Evolutionary conservation across 1,140 invertebrate species (phyloP), one percentile per base, ranked within the genome.

Genomic region (Pantala flavescens): DNA sequence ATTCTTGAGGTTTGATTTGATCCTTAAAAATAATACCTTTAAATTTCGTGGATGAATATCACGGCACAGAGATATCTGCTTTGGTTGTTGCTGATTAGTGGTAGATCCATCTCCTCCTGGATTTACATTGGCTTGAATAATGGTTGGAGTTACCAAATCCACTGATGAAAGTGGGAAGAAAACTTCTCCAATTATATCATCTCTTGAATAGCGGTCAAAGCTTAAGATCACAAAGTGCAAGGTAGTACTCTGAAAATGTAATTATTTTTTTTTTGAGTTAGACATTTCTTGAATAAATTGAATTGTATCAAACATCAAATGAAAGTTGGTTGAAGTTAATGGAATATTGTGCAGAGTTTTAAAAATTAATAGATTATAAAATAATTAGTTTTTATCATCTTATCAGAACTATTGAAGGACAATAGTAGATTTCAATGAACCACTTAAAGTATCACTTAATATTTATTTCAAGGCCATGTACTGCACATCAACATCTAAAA

Each of bases 101-200:
- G 1, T 63, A 63, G 14, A 19, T 7, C 16, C n/a, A 63, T 63
- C 49, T 63, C 49, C 49, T 55, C n/a, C 72, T 70, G 49, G 73
- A 36, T 36, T 36, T 12, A 63, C 49, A 19, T 21, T 21, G 14
- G 49, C 49, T 21, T 63, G 49, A 16, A 63, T 21, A 14, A 91
- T 91, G 77, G 93, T 91, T 14, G 90, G 89, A 74, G 91, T 88
- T 10, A 91, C 89, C 71, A 96, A 84, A 80, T 94, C 92, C 71
- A 96, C 87, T 23, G 87, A 87, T 24, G 90, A 89, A 75, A 98
- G 83, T 19, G 91, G 90, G 77, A 92, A 93, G 77, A 97, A 91
- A n/a, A 97, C 93, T 84, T 98, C 97, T 21, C 97, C 97, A 75
- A 99, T 97, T 74, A 98, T 94, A 80, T 98, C 96, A 81, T 99